Evolutionary conservation across 1,140 invertebrate genomes (phyloP).

Genomic region (Dermatophagoides farinae): DNA sequence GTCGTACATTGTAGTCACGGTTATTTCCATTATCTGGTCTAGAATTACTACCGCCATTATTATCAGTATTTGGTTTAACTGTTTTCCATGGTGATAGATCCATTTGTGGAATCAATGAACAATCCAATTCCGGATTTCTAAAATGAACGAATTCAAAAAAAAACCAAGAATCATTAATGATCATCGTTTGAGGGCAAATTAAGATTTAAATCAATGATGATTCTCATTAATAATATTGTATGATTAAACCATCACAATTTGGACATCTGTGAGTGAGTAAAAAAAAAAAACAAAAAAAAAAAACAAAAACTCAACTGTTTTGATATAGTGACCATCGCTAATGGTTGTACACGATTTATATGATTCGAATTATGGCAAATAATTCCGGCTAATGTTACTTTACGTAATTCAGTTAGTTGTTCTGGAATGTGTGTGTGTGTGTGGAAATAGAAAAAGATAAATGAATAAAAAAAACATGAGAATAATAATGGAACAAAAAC

Average conservation of each 20-base stretch:
- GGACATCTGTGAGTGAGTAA: background rate
- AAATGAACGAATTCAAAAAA: background rate
- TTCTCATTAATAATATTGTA: background rate
- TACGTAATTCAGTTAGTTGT: constrained; percentile 74
- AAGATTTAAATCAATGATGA: background rate
- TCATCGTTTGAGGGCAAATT: background rate
- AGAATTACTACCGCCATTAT: background rate
- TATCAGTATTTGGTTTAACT: background rate
- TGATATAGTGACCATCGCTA: constrained; percentile 4
- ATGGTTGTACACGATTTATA: constrained; percentile 12
- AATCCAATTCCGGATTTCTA: constrained; percentile 8
- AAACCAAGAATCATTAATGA: background rate
- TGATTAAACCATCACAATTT: background rate
- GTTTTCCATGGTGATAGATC: constrained; percentile 7
- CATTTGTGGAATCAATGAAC: background rate
- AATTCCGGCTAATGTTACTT: constrained; percentile 64
- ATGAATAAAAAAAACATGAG: background rate
- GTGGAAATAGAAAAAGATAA: constrained; percentile 28
- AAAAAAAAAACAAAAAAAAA: background rate
- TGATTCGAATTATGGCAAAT: constrained; percentile 76
- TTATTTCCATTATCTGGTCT: background rate
- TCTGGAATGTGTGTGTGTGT: constrained; percentile 8
- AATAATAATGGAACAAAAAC: background rate
- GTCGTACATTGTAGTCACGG: no score
- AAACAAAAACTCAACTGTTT: background rate